A percentile compares a stretch with the other conserved stretches of the same genome.
These are phyloP conservation scores for Pristionchus entomophagus DNA, from an alignment of 2,888 invertebrate species.

Conservation along the genomic window DNA sequence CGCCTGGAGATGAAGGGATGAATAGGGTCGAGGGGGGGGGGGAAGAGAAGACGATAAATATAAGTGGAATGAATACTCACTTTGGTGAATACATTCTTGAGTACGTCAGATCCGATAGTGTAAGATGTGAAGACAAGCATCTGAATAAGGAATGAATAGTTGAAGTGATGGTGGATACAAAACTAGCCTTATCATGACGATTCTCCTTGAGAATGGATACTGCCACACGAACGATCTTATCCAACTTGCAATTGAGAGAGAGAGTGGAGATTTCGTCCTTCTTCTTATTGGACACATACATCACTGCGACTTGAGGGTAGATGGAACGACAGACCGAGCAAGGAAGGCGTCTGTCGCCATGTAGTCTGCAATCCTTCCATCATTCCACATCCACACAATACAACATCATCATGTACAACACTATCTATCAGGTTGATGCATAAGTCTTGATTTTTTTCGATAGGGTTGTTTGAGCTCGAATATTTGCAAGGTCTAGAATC, in stretches of 20 bases:
- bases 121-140: conserved; percentile 36
- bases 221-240: conserved; percentile 5
- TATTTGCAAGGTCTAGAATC: no score
- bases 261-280: background rate
- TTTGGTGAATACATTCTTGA: conserved; percentile 11
- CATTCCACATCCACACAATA: no score
- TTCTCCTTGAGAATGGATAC: background rate
- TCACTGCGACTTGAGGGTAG: background rate
- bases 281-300: conserved; percentile 25
- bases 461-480: no score
- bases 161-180: background rate
- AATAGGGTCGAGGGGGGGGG: background rate
- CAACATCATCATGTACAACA: no score
- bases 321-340: background rate
- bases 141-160: background rate
- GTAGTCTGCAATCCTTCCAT: background rate
- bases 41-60: background rate
- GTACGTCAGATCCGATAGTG: background rate
- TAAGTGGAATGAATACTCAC: background rate
- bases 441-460: no score
- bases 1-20: background rate
- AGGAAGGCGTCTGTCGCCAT: background rate
- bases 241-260: conserved; percentile 14
- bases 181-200: background rate
- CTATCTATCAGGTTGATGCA: no score